Evolutionary conservation across 2,888 invertebrate species (phyloP), one percentile per base, ranked within the genome.

Genomic region (Plebejus anna): DNA sequence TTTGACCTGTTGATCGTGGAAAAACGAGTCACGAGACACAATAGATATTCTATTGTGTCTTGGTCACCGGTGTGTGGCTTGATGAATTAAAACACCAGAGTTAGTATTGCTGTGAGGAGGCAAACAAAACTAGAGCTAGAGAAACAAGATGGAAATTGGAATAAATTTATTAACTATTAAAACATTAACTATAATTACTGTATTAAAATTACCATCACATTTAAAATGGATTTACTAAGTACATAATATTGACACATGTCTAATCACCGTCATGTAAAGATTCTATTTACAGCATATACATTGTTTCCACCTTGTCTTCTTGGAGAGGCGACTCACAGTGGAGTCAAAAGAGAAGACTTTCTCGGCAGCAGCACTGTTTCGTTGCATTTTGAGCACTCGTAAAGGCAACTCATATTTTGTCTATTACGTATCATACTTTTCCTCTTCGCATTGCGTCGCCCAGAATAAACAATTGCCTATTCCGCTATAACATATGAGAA

Each of bases 401-500:
- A 28, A 55, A 73, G 82, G 83, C 79, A 80, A 83, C 83, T 81
- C 80, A 83, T 83, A 85, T 84, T 84, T 70, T 84, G 77, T 70
- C 70, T 80, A 80, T 82, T 92, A 93, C 77, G 91, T 95, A 79
- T 95, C 95, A 83, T 95, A 95, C 78, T 94, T 94, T 79, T 95
- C 95, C 4, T 90, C 94, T 81, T 97, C 97, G 88, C 97, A 98
- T 84, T 96, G 96, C 81, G 94, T 95, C 80, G 96, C 96, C 98
- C 98, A 98, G 87, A 99, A 97, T 80, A 99, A 95, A 90, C 99
- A 99, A 91, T 97, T 98, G 36, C 99, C 99, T 77, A 98, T 96
- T 79, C 99, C 99, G 89, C 98, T 98, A 94, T 99, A 99, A 94
- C 99, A 99, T 80, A 99, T 97, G 32, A 99, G 95, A 84, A 97